Base-by-base conservation (phyloP, 2,113 vertebrate species). In the Thunnus maccoyii region DNA sequence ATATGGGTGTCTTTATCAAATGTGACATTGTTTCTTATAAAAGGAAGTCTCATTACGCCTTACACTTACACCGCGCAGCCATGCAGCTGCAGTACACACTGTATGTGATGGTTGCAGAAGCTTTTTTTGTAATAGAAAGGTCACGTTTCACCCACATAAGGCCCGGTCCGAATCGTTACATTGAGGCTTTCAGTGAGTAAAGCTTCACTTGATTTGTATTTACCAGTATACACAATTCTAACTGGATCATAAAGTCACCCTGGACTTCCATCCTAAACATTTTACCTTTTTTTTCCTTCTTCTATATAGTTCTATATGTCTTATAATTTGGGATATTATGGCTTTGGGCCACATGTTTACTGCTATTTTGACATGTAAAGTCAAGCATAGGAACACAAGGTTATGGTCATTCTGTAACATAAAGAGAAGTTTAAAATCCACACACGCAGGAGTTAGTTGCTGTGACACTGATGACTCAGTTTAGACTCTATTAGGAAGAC, bases 1-100 rank as follows among this genome's bases (percentile, higher is more conserved):
- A 48, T 57, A 66, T n/a, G 86, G n/a, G 27, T 41, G 78, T 72
- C 52, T 92, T 90, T 66, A 92, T 89, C 52, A 80, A 82, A 88
- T 47, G 76, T 90, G 87, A 90, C 86, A 48, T 50, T 50, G 68
- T 14, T 57, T 87, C 81, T 83, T 64, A 67, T 32, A 30, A 71
- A 48, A 50, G 72, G 76, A 88, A 84, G 71, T 88, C 77, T 78
- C 72, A 77, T 88, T 84, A 81, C n/a, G 3, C 64, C 51, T 9
- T 27, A 0, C 36, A 68, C 47, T 79, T 36, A 67, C 4, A 58
- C 51, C 27, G 57, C 50, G 36, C 36, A 74, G 71, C 65, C 64
- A 48, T 55, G 30, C n/a, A 69, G 73, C 71, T 6, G 57, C 30
- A 46, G 57, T 9, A 41, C 12, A 46, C 44, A 15, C 5, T 18